A percentile compares a stretch with the other conserved stretches of the same genome.
Evolutionary conservation across 2,888 invertebrate genomes (phyloP).

Genomic region (Cerastis rubricosa): DNA sequence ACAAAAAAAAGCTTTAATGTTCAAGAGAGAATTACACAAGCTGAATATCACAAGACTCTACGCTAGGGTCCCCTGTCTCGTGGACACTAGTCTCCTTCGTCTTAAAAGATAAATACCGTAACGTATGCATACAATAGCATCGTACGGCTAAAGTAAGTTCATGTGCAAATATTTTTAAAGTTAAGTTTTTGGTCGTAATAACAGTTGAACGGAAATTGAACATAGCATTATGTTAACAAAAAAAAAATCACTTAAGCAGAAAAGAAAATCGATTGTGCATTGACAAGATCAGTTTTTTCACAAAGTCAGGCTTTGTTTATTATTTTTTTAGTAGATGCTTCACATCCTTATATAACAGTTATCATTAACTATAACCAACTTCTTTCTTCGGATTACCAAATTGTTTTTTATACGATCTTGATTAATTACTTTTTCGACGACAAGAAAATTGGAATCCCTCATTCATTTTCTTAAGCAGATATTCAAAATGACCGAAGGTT

Average conservation of each 20-base stretch:
- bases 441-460: constrained; percentile 23
- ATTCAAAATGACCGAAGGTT: constrained; percentile 38
- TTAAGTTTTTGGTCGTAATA: not conserved
- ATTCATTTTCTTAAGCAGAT: not conserved
- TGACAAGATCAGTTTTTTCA: not conserved
- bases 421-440: not conserved
- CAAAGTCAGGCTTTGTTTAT: not conserved
- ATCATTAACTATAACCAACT: not conserved
- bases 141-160: not conserved
- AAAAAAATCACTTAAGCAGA: not conserved
- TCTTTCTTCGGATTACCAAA: not conserved
- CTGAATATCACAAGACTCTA: too few relatives aligned
- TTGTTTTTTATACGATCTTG: not conserved
- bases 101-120: too few relatives aligned
- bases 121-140: too few relatives aligned
- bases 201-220: not conserved
- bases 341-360: not conserved
- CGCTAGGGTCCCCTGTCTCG: too few relatives aligned
- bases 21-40: too few relatives aligned
- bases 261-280: not conserved
- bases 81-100: too few relatives aligned
- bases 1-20: not conserved
- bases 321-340: not conserved
- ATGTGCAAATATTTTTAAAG: not conserved
- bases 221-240: not conserved